Base-by-base conservation (phyloP, 2,113 vertebrate species). In the Redunca redunca region DNA sequence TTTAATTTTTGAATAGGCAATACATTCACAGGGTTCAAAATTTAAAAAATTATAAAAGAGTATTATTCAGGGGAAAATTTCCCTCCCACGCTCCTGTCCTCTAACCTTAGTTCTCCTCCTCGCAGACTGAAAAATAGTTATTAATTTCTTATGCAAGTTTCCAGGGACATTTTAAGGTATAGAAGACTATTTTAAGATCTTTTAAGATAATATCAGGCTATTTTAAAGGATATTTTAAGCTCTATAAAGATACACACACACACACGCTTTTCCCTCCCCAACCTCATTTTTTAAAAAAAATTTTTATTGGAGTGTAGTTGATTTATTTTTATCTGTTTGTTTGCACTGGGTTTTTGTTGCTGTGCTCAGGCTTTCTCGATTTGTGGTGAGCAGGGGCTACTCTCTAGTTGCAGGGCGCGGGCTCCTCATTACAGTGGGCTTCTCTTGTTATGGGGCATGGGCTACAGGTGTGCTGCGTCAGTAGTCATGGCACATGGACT, bases 1-100 rank as follows among this genome's bases (percentile, higher is more conserved):
- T 97, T 98, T 98, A 97, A 97, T 97, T 97, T 97, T 94, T 93
- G 95, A 97, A 94, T 84, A 97, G 97, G 91, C 88, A 93, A 83
- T 98, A 90, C 77, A 95, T 97, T 97, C 85, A 60, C 71, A 80
- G 86, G 33, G 14, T 80, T 97, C 82, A 93, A 93, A 97, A 97
- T 97, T 95, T 55, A 0, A 96, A 97, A 98, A 96, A 94, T 92
- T 50, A 95, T 33, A 92, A 94, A 95, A 71, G 88, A 67, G 40
- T 50, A 71, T 93, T 96, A 90, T 94, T 98, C 92, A 86, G 86
- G 58, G 95, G 62, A 94, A 90, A 93, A 33, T n/a, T 92, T 88
- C 55, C 82, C 89, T 97, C 91, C 95, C 60, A 92, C 43, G 77
- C 21, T 55, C 33, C 50, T 86, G 67, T 67, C 57, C 78, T 95